Evolutionary conservation across 1,140 invertebrate genomes (phyloP), one percentile per base, ranked within the genome.

Genomic region (Artemia franciscana): DNA sequence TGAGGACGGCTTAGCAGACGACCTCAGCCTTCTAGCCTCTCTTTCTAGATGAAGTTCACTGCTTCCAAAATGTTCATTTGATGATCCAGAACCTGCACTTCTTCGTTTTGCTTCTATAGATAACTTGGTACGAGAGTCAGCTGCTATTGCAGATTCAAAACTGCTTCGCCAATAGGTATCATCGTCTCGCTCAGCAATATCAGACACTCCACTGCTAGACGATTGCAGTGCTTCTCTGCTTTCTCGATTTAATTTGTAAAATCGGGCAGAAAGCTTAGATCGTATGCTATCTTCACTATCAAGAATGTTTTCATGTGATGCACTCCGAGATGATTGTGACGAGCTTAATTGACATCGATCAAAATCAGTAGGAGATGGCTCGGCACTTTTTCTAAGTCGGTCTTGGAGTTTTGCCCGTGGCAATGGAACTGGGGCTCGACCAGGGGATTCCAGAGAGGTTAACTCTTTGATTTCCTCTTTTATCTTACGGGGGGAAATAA

Each of bases 81-180:
- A 63, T 15, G 66, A 67, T 0, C 62, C 66, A 21, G 66, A 67
- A 26, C 66, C 66, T 5, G 61, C 61, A 57, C 65, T 63, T 84
- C 81, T 83, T 26, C 85, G 25, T 84, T 85, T 12, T 23, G 84
- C 82, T 24, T 81, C 73, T 57, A 85, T 74, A 58, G 84, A 82
- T 26, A 87, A 72, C 65, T 84, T 85, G 12, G 83, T 85, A 61
- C 85, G 77, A 1, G 85, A 87, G 69, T 89, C 86, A 25, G 85
- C 85, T 71, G 89, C 80, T 28, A 90, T 72, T 7, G 87, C 86
- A 3, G 86, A 88, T 69, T 91, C 88, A 73, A 91, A 90, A 72
- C 86, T 89, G 60, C 86, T 86, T 63, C 86, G 78, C 87, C 88
- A 90, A 62, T 85, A 88, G 73, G 89, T 89, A n/a, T 84, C 82